These are phyloP conservation scores for Ochotona princeps DNA, from an alignment of 2,113 vertebrate species.

Conservation along the genomic window DNA sequence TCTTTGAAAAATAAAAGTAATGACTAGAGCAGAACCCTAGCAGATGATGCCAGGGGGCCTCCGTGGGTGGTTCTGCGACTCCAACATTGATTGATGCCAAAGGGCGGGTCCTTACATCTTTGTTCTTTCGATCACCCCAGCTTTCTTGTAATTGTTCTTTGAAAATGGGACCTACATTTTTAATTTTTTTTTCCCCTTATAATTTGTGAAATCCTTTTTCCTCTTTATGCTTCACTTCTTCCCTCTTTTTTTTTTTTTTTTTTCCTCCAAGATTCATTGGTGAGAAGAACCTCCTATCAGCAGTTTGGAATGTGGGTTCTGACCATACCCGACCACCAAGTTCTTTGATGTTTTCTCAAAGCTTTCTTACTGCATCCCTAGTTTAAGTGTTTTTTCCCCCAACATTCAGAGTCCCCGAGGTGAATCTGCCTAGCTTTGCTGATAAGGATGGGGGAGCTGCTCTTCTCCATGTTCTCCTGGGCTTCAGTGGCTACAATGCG, in stretches of 20 bases:
- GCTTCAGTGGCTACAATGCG: neutral
- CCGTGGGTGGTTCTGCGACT: neutral
- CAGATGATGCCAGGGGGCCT: neutral
- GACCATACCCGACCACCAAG: conserved; percentile 48
- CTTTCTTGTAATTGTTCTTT: neutral
- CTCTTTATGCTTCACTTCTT: conserved; percentile 15
- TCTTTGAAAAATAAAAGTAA: no score
- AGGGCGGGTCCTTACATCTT: neutral
- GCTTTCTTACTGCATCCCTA: conserved; percentile 30
- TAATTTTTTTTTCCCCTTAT: neutral
- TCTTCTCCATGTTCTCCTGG: neutral
- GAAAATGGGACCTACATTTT: neutral
- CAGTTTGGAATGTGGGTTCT: conserved; percentile 68
- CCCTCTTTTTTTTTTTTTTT: neutral
- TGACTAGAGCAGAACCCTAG: neutral
- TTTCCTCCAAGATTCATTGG: conserved; percentile 47
- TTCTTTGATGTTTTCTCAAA: conserved; percentile 71
- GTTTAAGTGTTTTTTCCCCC: neutral
- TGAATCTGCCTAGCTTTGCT: conserved; percentile 44
- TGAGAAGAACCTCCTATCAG: conserved; percentile 65
- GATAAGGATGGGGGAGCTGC: neutral
- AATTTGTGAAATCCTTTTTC: neutral
- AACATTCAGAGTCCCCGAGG: neutral
- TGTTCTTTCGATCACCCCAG: neutral
- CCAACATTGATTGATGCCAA: neutral